A percentile compares a stretch with the other conserved stretches of the same genome.
These are phyloP conservation scores for Aphis craccivora DNA, from an alignment of 1,140 invertebrate species.

Conservation along the genomic window DNA sequence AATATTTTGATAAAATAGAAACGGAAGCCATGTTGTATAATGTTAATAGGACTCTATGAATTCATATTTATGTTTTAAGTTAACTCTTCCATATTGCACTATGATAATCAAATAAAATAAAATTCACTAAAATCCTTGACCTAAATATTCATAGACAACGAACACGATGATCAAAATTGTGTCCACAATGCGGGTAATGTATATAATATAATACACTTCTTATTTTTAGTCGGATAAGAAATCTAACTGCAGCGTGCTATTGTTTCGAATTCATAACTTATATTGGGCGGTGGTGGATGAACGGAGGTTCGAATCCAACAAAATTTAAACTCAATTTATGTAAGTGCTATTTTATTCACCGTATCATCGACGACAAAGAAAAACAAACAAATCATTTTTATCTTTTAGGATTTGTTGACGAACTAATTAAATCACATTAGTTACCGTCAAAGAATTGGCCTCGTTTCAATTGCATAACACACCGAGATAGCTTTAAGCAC, in stretches of 20 bases:
- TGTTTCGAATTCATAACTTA: neutral
- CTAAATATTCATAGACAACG: neutral
- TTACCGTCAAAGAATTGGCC: slow-evolving; percentile 44
- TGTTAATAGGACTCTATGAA: neutral
- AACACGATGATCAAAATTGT: neutral
- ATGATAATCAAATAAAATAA: neutral
- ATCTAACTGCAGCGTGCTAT: neutral
- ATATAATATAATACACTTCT: neutral
- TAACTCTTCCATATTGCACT: neutral
- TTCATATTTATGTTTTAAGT: neutral
- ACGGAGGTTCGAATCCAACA: neutral
- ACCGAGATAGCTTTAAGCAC: neutral
- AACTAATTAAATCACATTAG: slow-evolving; percentile 45
- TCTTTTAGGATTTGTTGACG: neutral
- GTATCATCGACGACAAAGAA: neutral
- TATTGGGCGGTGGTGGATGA: neutral
- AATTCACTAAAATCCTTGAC: slow-evolving; percentile 38
- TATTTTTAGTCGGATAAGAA: neutral
- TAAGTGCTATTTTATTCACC: neutral
- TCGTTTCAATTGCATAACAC: slow-evolving; percentile 33
- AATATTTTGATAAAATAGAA: slow-evolving; percentile 9
- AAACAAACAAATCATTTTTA: slow-evolving; percentile 34
- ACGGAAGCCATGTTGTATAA: neutral
- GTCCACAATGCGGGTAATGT: neutral
- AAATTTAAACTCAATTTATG: neutral